Percentiles rank a stretch among this genome's conserved stretches.
Conservation (phyloP, 1,140 invertebrate genomes). For the Uloborus diversus region DNA sequence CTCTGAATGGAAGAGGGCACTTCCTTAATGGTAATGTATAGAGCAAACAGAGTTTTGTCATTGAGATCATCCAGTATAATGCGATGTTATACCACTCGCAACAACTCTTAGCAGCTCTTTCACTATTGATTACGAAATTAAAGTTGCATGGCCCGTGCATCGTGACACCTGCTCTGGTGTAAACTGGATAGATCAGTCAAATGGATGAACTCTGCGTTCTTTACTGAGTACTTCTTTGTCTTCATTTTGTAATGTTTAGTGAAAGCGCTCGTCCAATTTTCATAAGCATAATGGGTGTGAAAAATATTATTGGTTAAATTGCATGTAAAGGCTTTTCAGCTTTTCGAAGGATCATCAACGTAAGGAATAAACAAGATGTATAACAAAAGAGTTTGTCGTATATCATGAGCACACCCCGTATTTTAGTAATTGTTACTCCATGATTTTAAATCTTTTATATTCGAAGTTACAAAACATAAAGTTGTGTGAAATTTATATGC, state of each 20-base stretch:
- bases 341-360: too few relatives aligned
- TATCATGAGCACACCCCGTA: too few relatives aligned
- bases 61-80: neutral
- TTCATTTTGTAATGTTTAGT: slow-evolving; percentile 2
- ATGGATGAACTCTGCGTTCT: neutral
- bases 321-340: too few relatives aligned
- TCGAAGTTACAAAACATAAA: too few relatives aligned
- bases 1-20: slow-evolving; percentile 23
- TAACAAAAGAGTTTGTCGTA: too few relatives aligned
- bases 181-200: slow-evolving; percentile 9
- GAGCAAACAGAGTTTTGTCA: slow-evolving; percentile 29
- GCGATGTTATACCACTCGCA: neutral
- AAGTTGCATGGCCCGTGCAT: slow-evolving; percentile 28
- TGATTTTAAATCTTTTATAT: too few relatives aligned
- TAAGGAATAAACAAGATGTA: too few relatives aligned
- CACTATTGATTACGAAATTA: slow-evolving; percentile 42
- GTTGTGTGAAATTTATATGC: too few relatives aligned
- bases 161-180: slow-evolving; percentile 1
- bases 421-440: too few relatives aligned
- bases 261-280: neutral
- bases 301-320: slow-evolving; percentile 13
- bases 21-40: slow-evolving; percentile 38
- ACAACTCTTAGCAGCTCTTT: slow-evolving; percentile 14
- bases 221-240: slow-evolving; percentile 21
- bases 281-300: slow-evolving; percentile 39